phyloP scores from a whole-genome alignment of 2,888 invertebrate genomes.

The Hypercompe scribonia region DNA sequence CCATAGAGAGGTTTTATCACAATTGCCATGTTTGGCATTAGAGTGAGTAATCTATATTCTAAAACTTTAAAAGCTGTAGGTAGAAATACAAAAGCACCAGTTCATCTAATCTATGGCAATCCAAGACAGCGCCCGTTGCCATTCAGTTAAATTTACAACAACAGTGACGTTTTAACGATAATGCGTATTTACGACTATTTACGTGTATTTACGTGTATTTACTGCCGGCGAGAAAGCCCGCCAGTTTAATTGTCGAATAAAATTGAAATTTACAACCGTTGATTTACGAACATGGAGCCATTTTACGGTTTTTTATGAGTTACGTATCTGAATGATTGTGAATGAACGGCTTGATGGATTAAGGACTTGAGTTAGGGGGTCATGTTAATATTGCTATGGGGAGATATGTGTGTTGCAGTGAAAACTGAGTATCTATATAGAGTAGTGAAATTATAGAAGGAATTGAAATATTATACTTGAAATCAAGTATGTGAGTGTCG shows the following conservation, averaged over 20 bases:
- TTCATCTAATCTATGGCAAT: slow-evolving; percentile 47
- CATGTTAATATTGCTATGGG: slow-evolving; percentile 15
- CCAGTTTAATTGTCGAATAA: slow-evolving; percentile 86
- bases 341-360: slow-evolving; percentile 48
- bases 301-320: slow-evolving; percentile 67
- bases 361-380: slow-evolving; percentile 26
- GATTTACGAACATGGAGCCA: slow-evolving; percentile 70
- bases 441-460: background rate
- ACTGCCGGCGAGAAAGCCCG: slow-evolving; percentile 81
- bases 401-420: slow-evolving; percentile 5
- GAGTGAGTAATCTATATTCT: background rate
- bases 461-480: background rate
- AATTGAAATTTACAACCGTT: slow-evolving; percentile 83
- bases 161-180: slow-evolving; percentile 85
- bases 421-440: background rate
- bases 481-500: no score
- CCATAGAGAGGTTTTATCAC: no score
- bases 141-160: slow-evolving; percentile 77
- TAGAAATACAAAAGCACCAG: background rate
- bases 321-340: slow-evolving; percentile 42
- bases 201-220: slow-evolving; percentile 83
- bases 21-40: no score
- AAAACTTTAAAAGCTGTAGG: background rate
- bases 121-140: slow-evolving; percentile 68
- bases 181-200: slow-evolving; percentile 85